These are phyloP conservation scores for Galeruca laticollis DNA, from an alignment of 2,888 invertebrate genomes.

Conservation along the genomic window DNA sequence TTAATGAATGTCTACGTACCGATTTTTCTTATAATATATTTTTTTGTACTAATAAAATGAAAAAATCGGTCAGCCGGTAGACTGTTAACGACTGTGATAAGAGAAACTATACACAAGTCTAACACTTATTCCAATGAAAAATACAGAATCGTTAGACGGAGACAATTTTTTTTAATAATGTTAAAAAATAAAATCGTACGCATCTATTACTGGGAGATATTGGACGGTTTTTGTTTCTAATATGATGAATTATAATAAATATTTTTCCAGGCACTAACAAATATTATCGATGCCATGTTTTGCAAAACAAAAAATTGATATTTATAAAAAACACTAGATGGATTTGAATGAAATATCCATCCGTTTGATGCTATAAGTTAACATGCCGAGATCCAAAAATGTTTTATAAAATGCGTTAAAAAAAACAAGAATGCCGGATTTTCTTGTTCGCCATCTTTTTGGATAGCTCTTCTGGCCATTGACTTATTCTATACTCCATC, in stretches of 20 bases:
- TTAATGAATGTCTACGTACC: conserved; percentile 3
- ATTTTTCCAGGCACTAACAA: conserved; percentile 9
- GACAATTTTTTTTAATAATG: neutral
- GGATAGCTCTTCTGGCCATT: no score
- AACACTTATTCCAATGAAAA: neutral
- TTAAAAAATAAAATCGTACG: neutral
- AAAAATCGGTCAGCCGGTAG: neutral
- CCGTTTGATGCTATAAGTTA: conserved; percentile 5
- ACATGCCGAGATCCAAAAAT: neutral
- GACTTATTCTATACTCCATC: conserved; percentile 1
- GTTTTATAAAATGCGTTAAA: neutral
- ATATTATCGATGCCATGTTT: conserved; percentile 8
- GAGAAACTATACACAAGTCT: neutral
- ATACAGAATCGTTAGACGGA: neutral
- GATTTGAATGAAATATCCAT: neutral
- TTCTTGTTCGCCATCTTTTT: neutral
- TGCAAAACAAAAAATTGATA: conserved; percentile 4
- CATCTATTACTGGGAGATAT: neutral
- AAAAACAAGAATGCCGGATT: no score
- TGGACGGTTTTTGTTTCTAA: no score
- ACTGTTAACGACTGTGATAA: conserved; percentile 5
- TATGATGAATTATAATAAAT: neutral
- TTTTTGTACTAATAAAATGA: neutral
- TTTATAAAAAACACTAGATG: conserved; percentile 8
- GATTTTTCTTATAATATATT: conserved; percentile 12